Conservation (phyloP, 2,888 invertebrate species). For the Caenorhabditis becei region DNA sequence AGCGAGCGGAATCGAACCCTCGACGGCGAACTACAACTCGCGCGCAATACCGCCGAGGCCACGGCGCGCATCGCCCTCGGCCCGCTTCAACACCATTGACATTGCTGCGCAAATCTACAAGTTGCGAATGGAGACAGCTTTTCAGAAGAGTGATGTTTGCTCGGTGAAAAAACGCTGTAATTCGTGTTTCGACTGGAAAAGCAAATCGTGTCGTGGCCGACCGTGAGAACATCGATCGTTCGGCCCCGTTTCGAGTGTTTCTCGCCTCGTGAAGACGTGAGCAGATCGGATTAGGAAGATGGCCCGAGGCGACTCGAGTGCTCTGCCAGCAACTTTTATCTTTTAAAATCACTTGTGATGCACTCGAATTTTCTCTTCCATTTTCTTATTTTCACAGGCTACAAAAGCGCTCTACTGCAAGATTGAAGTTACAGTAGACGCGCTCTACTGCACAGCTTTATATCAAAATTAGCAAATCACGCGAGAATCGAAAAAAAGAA, state of each 20-base stretch:
- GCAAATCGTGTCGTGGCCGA: not conserved
- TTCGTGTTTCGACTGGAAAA: not conserved
- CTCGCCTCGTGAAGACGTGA: constrained; percentile 4
- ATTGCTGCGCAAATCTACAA: not conserved
- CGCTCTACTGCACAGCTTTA: too few species aligned
- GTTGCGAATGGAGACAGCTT: not conserved
- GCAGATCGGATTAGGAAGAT: constrained; percentile 29
- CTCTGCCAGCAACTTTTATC: constrained; percentile 15
- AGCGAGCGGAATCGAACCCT: constrained; percentile 37
- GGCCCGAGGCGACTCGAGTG: constrained; percentile 22
- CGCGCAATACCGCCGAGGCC: constrained; percentile 23
- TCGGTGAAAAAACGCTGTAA: not conserved
- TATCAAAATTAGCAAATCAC: too few species aligned
- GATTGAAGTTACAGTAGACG: too few species aligned
- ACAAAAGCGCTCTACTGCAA: not conserved
- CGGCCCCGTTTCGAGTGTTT: constrained; percentile 28
- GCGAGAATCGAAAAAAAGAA: too few species aligned
- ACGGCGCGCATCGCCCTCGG: constrained; percentile 14
- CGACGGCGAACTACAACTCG: not conserved
- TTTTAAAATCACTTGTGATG: constrained; percentile 13
- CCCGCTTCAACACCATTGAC: not conserved
- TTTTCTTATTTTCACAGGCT: not conserved
- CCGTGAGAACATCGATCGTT: constrained; percentile 42
- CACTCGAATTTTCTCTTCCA: not conserved
- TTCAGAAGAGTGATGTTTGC: not conserved